Evolutionary conservation across 2,113 vertebrate species (phyloP), one percentile per base, ranked within the genome.

Genomic region (Delphinapterus leucas): DNA sequence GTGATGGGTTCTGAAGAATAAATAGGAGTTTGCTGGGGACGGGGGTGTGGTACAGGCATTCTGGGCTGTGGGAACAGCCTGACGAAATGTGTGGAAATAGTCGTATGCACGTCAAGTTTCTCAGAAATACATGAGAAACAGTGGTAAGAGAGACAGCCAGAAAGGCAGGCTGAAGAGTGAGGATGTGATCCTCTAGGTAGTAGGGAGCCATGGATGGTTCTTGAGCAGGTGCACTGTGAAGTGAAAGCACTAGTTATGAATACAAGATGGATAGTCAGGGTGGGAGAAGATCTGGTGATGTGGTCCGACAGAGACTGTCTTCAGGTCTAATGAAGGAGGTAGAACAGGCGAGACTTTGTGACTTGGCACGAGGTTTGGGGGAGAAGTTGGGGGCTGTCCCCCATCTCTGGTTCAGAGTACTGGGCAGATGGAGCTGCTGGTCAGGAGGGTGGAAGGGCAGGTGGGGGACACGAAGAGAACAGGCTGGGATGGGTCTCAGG

Each of bases 181-280:
- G 18, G 20, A 0, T 1, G 18, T 14, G 41, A 15, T 0, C 60
- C 28, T 11, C 28, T 1, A 15, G 36, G 58, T n/a, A 33, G 13
- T 1, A 47, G 79, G 67, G 38, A 83, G n/a, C 47, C 47, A 2
- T 6, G 23, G 71, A 7, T 21, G 44, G 28, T 20, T 55, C 36
- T 25, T 15, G 79, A 82, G 38, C 38, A 4, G 79, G 31, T 36
- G 15, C 31, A 14, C 0, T 0, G 23, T 10, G 38, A 4, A 14
- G 70, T 47, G 31, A 61, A 61, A 14, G 65, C 15, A 38, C 3
- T 26, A 1, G 49, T 28, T 67, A 38, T 1, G 41, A 38, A 15
- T 2, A 28, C n/a, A 10, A 38, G 31, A 5, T 28, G 67, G 77
- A 28, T 20, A n/a, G 84, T 55, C n/a, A 38, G 38, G 3, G 7